Evolutionary conservation across 2,113 vertebrate species (phyloP).

Genomic region (Leuciscus idus): DNA sequence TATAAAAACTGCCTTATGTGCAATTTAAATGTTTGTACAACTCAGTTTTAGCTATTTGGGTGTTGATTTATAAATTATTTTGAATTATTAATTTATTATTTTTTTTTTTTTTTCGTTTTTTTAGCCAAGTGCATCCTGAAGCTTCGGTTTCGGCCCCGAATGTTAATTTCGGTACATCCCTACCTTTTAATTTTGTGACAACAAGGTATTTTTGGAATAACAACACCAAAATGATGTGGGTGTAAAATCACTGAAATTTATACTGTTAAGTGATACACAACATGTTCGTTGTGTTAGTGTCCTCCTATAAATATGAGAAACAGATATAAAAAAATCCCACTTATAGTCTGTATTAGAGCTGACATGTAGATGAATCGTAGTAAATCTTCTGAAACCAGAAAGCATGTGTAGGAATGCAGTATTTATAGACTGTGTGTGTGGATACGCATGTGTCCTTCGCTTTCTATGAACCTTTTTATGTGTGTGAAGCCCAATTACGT

Average conservation of each 20-base stretch:
- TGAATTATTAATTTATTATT: too few species aligned
- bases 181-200: background rate
- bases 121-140: too few species aligned
- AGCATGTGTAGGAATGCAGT: slow-evolving; percentile 1
- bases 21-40: too few species aligned
- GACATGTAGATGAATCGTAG: background rate
- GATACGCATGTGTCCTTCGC: background rate
- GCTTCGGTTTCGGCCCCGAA: too few species aligned
- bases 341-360: background rate
- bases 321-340: background rate
- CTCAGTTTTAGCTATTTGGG: too few species aligned
- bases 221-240: background rate
- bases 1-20: too few species aligned
- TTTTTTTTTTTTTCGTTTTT: too few species aligned
- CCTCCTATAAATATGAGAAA: background rate
- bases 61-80: too few species aligned
- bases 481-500: background rate
- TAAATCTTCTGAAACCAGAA: background rate
- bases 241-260: background rate
- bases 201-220: background rate
- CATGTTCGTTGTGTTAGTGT: background rate
- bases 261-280: background rate
- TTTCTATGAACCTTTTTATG: slow-evolving; percentile 22
- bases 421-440: background rate
- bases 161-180: too few species aligned